Percentiles rank a stretch among this genome's conserved stretches.
These are phyloP conservation scores for Agapostemon virescens DNA, from an alignment of 2,888 invertebrate genomes.

Conservation along the genomic window DNA sequence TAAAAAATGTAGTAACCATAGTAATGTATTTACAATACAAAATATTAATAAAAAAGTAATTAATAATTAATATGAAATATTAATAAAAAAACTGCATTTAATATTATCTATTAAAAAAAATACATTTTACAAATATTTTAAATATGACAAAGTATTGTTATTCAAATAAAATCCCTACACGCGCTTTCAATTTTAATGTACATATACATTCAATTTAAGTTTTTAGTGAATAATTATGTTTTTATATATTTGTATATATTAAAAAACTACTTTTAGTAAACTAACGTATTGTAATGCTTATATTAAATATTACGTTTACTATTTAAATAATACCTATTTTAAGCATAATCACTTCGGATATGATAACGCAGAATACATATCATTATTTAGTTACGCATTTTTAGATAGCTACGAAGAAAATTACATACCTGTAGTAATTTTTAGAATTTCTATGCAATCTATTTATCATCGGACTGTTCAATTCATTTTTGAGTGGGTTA, in stretches of 20 bases:
- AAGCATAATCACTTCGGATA: too few species aligned
- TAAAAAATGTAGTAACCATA: neutral
- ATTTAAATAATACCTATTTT: neutral
- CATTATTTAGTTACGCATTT: neutral
- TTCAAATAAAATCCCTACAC: neutral
- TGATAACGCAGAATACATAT: neutral
- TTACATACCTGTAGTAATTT: neutral
- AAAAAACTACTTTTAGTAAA: neutral
- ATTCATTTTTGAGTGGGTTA: slow-evolving; percentile 7
- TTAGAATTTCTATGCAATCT: neutral
- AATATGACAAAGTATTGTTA: neutral
- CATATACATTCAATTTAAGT: neutral
- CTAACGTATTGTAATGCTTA: neutral
- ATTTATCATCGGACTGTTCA: neutral
- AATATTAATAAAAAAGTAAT: neutral
- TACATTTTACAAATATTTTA: neutral
- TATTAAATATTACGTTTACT: neutral
- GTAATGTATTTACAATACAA: neutral
- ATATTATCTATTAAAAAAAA: neutral
- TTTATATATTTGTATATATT: too few species aligned
- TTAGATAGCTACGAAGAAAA: neutral
- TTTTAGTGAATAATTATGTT: neutral
- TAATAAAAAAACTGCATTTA: neutral
- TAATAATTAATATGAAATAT: too few species aligned
- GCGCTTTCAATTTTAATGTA: neutral